These are phyloP conservation scores for Nomada flava DNA, from an alignment of 2,888 invertebrate species.

Conservation along the genomic window DNA sequence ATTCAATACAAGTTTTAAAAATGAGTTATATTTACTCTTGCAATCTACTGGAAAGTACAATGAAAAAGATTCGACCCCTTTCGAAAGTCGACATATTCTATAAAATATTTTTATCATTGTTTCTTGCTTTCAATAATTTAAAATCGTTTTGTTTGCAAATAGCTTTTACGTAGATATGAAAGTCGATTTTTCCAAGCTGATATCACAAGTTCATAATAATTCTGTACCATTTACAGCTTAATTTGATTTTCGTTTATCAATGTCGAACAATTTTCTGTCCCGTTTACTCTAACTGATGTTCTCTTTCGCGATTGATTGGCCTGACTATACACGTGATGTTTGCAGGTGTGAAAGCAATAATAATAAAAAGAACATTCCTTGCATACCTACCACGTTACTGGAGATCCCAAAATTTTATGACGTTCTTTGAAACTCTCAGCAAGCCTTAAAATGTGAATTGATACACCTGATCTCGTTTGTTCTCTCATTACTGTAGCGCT, in stretches of 20 bases:
- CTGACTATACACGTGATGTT: background rate
- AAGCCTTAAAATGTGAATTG: constrained; percentile 1
- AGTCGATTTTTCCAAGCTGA: too few relatives aligned
- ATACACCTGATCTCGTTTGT: constrained; percentile 28
- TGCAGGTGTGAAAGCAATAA: background rate
- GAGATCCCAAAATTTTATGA: background rate
- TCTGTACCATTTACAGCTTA: too few relatives aligned
- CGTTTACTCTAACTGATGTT: background rate
- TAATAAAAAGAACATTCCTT: background rate
- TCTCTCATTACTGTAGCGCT: constrained; percentile 9
- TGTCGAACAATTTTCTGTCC: background rate
- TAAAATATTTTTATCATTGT: too few relatives aligned
- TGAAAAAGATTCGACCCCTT: too few relatives aligned
- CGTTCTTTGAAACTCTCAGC: background rate
- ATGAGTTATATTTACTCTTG: too few relatives aligned
- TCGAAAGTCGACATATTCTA: too few relatives aligned
- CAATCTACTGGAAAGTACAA: too few relatives aligned
- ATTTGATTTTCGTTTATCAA: background rate
- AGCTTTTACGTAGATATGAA: too few relatives aligned
- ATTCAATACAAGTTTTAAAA: too few relatives aligned
- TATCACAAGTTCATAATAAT: too few relatives aligned
- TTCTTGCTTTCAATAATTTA: too few relatives aligned
- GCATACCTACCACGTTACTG: background rate
- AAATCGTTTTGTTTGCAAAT: too few relatives aligned
- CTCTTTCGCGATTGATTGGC: background rate